Base-by-base conservation (phyloP, 2,888 invertebrate genomes). In the Drosophila kokeensis region DNA sequence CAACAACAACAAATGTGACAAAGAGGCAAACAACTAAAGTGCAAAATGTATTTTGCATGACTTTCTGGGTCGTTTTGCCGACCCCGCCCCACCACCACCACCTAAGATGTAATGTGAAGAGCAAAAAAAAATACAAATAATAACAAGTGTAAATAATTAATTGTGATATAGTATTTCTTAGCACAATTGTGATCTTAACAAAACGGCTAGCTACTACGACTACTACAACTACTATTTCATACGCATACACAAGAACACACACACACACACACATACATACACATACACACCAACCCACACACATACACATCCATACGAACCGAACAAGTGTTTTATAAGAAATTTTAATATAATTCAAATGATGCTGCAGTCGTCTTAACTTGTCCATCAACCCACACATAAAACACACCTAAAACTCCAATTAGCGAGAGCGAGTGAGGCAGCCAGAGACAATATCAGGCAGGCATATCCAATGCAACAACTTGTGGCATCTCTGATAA, bases 81-180 rank as follows among this genome's bases (percentile, higher is more conserved):
- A 38, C 27, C 40, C 27, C n/a, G 54, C 36, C 36, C 36, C 54
- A 52, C 48, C 63, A 79, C 70, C 63, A 83, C 89, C 81, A 84
- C 81, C 87, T 87, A 88, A 67, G 73, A 79, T 73, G 63, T 68
- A 68, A 76, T 70, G 78, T 72, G 76, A 68, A 57, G 66, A 74
- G 83, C 80, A 69, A 64, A 65, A 65, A n/a, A n/a, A 59, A 72
- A 67, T 68, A 69, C 68, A 73, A 80, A 87, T 74, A 87, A 87
- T 80, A 89, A 83, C 64, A 59, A 84, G 63, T 87, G 87, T 87
- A 87, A 84, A 87, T 87, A 87, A 61, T 86, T 89, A 87, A 87
- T 89, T 87, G 87, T 87, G 87, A 87, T 87, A 87, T 89, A 89
- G 89, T 87, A 89, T 87, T 87, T 87, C 81, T 89, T 89, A 87